Percentiles rank a stretch among this genome's conserved stretches.
phyloP scores from a whole-genome alignment of 2,113 vertebrate genomes.

The Charina bottae region DNA sequence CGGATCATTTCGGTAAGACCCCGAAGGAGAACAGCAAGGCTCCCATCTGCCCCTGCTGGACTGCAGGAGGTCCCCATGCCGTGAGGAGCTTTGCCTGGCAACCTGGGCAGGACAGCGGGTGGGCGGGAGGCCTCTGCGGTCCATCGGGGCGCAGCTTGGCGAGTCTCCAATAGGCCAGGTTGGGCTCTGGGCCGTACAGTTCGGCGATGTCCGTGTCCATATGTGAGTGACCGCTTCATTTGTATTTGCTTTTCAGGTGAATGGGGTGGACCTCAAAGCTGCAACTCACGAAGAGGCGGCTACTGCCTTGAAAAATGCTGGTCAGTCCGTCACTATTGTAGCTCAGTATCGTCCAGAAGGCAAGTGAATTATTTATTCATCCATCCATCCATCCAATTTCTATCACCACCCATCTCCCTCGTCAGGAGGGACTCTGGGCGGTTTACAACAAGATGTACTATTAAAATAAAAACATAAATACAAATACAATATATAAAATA shows the following conservation, averaged over 20 bases:
- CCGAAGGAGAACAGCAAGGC: not conserved
- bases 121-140: not conserved
- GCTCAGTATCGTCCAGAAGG: conserved; percentile 97
- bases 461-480: no score
- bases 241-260: conserved; percentile 80
- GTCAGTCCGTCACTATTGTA: conserved; percentile 94
- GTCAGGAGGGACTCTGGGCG: no score
- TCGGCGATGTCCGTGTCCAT: not conserved
- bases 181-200: not conserved
- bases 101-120: not conserved
- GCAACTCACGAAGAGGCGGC: conserved; percentile 97
- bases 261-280: conserved; percentile 89
- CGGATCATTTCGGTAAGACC: conserved; percentile 88
- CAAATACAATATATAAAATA: no score
- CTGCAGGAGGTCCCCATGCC: no score
- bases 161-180: not conserved
- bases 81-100: not conserved
- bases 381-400: no score
- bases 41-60: no score
- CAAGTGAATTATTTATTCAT: conserved; percentile 76
- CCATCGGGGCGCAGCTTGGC: not conserved
- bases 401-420: no score
- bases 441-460: no score
- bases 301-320: conserved; percentile 92
- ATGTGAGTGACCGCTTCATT: not conserved